phyloP scores from a whole-genome alignment of 2,797 vertebrate species.

The Ctenopoma kingsleyae region DNA sequence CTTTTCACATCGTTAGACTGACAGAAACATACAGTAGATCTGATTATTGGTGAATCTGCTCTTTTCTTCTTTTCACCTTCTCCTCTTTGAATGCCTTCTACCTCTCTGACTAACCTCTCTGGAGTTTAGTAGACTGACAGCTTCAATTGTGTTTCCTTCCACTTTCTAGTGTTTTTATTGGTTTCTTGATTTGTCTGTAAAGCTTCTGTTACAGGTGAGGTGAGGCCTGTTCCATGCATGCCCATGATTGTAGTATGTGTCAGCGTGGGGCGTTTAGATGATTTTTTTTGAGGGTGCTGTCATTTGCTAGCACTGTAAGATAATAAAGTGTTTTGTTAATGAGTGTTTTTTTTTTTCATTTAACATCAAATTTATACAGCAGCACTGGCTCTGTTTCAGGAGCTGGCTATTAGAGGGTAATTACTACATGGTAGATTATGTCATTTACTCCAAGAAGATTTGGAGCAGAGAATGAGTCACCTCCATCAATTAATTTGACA shows the following conservation, averaged over 20 bases:
- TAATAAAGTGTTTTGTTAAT: background rate
- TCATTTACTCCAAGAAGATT: constrained; percentile 70
- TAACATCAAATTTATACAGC: constrained; percentile 60
- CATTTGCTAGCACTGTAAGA: background rate
- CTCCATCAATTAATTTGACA: constrained; percentile 75
- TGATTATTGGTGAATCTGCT: constrained; percentile 19
- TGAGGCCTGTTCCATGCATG: too few relatives aligned
- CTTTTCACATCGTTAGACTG: constrained; percentile 24
- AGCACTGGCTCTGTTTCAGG: constrained; percentile 42
- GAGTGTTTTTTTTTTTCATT: constrained; percentile 11
- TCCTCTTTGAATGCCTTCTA: constrained; percentile 1
- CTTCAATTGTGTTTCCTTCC: constrained; percentile 7
- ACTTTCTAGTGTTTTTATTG: background rate
- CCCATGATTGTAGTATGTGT: too few relatives aligned
- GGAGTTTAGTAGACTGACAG: constrained; percentile 15
- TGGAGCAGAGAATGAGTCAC: constrained; percentile 60
- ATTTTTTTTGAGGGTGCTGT: constrained; percentile 2
- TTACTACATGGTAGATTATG: constrained; percentile 77
- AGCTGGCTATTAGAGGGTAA: constrained; percentile 66
- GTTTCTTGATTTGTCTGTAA: background rate
- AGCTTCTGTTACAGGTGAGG: background rate
- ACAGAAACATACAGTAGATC: constrained; percentile 31
- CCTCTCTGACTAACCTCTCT: background rate
- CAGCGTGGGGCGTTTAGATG: background rate
- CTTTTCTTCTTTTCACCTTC: constrained; percentile 1